A percentile compares a stretch with the other conserved stretches of the same genome.
Conservation (phyloP, 2,797 vertebrate species). For the Menidia menidia region DNA sequence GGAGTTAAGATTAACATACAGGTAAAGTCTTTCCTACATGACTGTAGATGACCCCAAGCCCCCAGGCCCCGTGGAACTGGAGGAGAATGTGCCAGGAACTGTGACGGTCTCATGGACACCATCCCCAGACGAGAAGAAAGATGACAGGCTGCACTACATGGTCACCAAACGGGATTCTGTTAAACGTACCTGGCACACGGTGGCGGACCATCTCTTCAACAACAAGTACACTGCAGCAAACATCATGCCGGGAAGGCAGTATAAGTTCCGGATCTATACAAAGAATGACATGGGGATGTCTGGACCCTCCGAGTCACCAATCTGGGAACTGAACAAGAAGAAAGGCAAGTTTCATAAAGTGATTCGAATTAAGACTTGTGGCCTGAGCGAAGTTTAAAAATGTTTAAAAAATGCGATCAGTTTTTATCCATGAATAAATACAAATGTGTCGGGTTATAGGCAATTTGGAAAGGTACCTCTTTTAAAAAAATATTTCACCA, state of each 20-base stretch:
- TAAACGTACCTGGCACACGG: slow-evolving; percentile 83
- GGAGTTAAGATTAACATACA: background rate
- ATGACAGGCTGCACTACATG: slow-evolving; percentile 85
- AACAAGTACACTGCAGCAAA: slow-evolving; percentile 89
- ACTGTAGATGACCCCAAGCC: slow-evolving; percentile 87
- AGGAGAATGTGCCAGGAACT: slow-evolving; percentile 87
- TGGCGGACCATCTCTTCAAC: slow-evolving; percentile 88
- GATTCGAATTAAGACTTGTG: background rate
- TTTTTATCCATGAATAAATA: no score
- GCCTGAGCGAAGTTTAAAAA: no score
- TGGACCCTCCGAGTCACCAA: slow-evolving; percentile 84
- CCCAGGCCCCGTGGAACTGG: slow-evolving; percentile 85
- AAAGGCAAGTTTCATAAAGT: slow-evolving; percentile 73
- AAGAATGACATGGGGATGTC: slow-evolving; percentile 90
- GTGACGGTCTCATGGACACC: slow-evolving; percentile 90
- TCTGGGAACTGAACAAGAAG: slow-evolving; percentile 80
- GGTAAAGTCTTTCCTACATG: background rate
- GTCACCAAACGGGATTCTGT: slow-evolving; percentile 86
- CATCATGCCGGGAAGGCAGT: slow-evolving; percentile 88
- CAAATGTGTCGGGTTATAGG: no score
- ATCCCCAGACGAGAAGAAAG: slow-evolving; percentile 89
- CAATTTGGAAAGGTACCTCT: no score
- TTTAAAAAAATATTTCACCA: no score
- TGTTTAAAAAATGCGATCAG: no score
- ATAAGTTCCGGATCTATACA: slow-evolving; percentile 92